A percentile compares a stretch with the other conserved stretches of the same genome.
Evolutionary conservation across 2,888 invertebrate genomes (phyloP).

Genomic region (Hirtodrosophila cameraria): DNA sequence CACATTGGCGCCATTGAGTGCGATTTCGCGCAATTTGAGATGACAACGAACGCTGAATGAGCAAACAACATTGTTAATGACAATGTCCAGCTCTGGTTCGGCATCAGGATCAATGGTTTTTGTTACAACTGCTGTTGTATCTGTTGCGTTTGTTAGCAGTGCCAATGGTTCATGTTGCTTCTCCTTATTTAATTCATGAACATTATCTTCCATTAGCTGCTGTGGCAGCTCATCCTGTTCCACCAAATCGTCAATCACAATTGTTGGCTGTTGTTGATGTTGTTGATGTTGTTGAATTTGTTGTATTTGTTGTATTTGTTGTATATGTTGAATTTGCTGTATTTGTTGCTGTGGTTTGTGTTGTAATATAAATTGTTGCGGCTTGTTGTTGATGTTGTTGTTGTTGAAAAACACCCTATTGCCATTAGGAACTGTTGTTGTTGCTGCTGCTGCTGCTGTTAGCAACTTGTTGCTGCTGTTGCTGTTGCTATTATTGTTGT

Average conservation of each 20-base stretch:
- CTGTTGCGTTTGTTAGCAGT: slow-evolving; percentile 80
- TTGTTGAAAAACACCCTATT: slow-evolving; percentile 15
- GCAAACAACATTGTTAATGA: slow-evolving; percentile 93
- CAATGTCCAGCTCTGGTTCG: slow-evolving; percentile 95
- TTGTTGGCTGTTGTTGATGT: slow-evolving; percentile 87
- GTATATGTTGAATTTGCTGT: slow-evolving; percentile 4
- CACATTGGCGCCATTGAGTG: slow-evolving; percentile 95
- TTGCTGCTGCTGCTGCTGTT: slow-evolving; percentile 14
- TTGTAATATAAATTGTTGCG: too few species aligned
- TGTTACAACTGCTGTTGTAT: background rate
- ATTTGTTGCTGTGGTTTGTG: slow-evolving; percentile 32
- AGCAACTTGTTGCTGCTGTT: slow-evolving; percentile 17
- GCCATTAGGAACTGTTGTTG: slow-evolving; percentile 7
- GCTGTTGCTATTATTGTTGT: slow-evolving; percentile 19
- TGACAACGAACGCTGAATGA: slow-evolving; percentile 96
- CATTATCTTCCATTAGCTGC: slow-evolving; percentile 83
- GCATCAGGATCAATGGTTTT: slow-evolving; percentile 83
- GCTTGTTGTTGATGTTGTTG: slow-evolving; percentile 13
- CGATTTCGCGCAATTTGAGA: slow-evolving; percentile 96
- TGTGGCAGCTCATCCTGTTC: slow-evolving; percentile 87
- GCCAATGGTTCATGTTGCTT: slow-evolving; percentile 3
- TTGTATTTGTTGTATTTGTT: slow-evolving; percentile 14
- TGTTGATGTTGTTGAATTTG: slow-evolving; percentile 17
- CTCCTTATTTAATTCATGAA: slow-evolving; percentile 10
- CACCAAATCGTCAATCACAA: slow-evolving; percentile 92